Evolutionary conservation across 2,888 invertebrate species (phyloP), one percentile per base, ranked within the genome.

Genomic region (Cremastinae sp.): DNA sequence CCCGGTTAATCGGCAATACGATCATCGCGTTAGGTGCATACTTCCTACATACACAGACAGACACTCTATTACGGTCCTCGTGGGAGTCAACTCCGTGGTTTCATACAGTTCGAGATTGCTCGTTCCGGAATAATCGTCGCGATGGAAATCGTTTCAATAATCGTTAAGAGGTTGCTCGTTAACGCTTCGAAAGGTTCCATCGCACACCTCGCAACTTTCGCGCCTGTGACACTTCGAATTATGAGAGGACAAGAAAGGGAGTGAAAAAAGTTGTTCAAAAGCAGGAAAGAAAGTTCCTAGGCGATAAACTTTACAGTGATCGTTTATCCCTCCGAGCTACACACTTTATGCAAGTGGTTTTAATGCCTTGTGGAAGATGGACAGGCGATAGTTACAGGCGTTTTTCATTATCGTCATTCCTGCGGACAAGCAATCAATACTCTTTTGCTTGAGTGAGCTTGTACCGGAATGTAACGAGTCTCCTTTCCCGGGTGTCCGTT

Each of bases 81-180:
- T 18, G 41, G 43, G 18, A 56, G 56, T 35, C 12, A 45, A 58
- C 37, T 12, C 43, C 39, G 66, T 43, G 47, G 37, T 37, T 35
- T 22, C 10, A 39, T 59, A 16, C 9, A 62, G 68, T 75, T 71
- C 20, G 28, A 56, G 43, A 49, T 47, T 10, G 16, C 59, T 59
- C 56, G 62, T 51, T 56, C 49, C 28, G 28, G 28, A 5, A 28
- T 55, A 62, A 62, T 62, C 71, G 37, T 49, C 20, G 45, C n/a
- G 14, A 22, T 61, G 66, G 28, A 66, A 75, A 75, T 62, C 55
- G 66, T 65, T 75, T 56, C 51, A 66, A 55, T 71, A 58, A 75
- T 71, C 65, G 65, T 75, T 65, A 53, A 35, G 49, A 28, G 14
- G 28, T 35, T 49, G 28, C 16, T 62, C 56, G 68, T 65, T 37